These are phyloP conservation scores for Papio anubis DNA, from an alignment of 2,113 vertebrate species.

Conservation along the genomic window DNA sequence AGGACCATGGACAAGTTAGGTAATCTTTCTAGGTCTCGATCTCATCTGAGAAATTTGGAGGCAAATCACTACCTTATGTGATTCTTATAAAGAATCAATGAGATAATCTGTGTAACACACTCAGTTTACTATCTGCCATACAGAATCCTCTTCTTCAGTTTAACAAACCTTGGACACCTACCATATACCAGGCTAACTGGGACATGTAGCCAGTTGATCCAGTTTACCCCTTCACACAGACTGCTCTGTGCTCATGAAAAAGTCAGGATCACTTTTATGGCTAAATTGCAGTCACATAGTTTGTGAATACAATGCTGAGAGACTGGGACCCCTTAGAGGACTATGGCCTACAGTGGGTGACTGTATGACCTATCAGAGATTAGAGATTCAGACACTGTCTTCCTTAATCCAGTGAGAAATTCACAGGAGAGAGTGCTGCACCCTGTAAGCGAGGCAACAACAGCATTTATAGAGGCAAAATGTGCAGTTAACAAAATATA, in stretches of 20 bases:
- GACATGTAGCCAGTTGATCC: background rate
- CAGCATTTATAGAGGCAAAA: background rate
- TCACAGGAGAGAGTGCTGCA: background rate
- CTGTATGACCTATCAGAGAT: background rate
- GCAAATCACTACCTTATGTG: background rate
- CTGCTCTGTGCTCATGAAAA: background rate
- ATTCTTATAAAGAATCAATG: background rate
- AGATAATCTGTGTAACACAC: background rate
- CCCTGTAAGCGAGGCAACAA: fast-evolving
- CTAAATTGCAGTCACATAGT: background rate
- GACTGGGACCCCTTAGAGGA: background rate
- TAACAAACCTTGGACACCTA: background rate
- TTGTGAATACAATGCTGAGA: background rate
- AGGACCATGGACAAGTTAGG: background rate
- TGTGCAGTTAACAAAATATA: background rate
- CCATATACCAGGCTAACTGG: background rate
- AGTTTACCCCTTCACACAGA: background rate
- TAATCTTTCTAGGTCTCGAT: background rate
- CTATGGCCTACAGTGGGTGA: background rate
- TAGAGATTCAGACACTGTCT: background rate
- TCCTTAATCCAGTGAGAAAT: background rate
- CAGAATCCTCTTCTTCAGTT: background rate
- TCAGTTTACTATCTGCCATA: background rate
- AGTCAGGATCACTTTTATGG: background rate
- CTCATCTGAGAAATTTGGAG: background rate